Base-by-base conservation (phyloP, 1,140 invertebrate species). In the Aradophagus sp. region DNA sequence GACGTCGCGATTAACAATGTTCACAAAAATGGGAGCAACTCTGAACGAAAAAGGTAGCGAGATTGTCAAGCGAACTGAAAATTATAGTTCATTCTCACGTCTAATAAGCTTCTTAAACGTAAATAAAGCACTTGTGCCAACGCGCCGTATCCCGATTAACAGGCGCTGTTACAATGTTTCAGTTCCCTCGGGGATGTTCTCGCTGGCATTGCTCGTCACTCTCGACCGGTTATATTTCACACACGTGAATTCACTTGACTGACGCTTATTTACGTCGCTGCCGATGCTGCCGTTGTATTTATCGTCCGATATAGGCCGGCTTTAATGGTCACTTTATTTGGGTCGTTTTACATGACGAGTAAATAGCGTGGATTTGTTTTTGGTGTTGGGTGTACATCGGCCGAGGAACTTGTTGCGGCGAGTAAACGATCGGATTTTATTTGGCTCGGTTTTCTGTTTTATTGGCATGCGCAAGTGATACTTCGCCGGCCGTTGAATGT, bases 191-290 rank as follows among this genome's bases (percentile, higher is more conserved):
- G 45, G 53, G 44, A 50, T 67, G 35, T 63, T 70, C 35, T 15
- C 36, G 19, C 53, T 58, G 27, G 47, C 48, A 56, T 45, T 62
- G 52, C 38, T 70, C 66, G 52, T 59, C 53, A 69, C 66, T 66
- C 55, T 55, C 47, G 48, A 47, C 50, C 58, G 68, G 62, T 65
- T 66, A 65, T 62, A 62, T 61, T 61, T 69, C 55, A 61, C 55
- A 69, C 56, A 61, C 56, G 48, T 69, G 56, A 69, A 69, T 61
- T 55, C 56, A 50, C 66, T 69, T 62, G 56, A 69, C 66, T 55
- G 56, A 50, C 42, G 44, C 50, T 42, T 69, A 69, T 61, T 69
- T 61, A 59, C 65, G 65, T 59, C 32, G 53, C 31, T 59, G 65
- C 62, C 45, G 63, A 47, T 53, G 38, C 56, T 52, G 66, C 56